A percentile compares a stretch with the other conserved stretches of the same genome.
Conservation (phyloP, 2,797 vertebrate species). For the Babyrousa celebensis region DNA sequence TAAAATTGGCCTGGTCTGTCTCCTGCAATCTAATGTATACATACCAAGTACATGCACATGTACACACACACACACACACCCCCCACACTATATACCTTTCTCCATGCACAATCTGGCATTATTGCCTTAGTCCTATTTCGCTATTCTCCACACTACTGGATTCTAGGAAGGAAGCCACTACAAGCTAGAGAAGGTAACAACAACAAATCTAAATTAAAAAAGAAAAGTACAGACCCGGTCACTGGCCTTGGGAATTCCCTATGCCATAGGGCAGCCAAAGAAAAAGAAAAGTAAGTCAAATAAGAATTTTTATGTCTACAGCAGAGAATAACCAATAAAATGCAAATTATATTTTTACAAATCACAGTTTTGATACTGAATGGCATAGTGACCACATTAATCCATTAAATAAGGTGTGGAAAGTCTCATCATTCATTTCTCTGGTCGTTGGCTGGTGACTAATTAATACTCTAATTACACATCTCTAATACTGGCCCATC, state of each 20-base stretch:
- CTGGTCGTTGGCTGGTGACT: constrained; percentile 35
- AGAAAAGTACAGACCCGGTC: neutral
- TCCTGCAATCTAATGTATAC: neutral
- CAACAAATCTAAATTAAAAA: neutral
- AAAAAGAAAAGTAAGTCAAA: neutral
- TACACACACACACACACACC: neutral
- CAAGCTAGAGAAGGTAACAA: neutral
- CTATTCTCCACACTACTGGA: neutral
- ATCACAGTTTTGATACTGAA: constrained; percentile 52
- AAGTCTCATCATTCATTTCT: constrained; percentile 33
- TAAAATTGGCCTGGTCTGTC: neutral
- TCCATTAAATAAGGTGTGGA: constrained; percentile 35
- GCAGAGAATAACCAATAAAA: constrained; percentile 20
- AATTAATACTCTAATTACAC: constrained; percentile 57
- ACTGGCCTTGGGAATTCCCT: no score
- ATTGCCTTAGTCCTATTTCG: neutral
- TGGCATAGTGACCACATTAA: constrained; percentile 9
- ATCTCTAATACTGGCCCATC: constrained; percentile 51
- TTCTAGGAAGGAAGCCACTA: neutral
- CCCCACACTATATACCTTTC: neutral
- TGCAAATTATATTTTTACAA: neutral
- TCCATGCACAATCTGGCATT: neutral
- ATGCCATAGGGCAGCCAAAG: no score
- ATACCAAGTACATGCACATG: neutral
- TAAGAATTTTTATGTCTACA: neutral